Evolutionary conservation across 2,888 invertebrate species (phyloP), one percentile per base, ranked within the genome.

Genomic region (Calameuta pallipes): DNA sequence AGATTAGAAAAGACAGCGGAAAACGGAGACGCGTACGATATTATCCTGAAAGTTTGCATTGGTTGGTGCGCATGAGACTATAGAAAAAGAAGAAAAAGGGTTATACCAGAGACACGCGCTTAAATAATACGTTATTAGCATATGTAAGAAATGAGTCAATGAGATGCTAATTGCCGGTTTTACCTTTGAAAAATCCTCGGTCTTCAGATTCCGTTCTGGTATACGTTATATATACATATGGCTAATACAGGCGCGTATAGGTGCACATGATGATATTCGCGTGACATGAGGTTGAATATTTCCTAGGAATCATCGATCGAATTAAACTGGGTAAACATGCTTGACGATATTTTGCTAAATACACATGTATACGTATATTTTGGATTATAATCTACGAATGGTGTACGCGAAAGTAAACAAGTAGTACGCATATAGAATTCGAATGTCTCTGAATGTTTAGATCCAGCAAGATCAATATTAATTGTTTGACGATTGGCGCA

Each of bases 91-190:
- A 33, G 13, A 15, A 31, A 71, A 30, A 33, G 71, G 30, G 11
- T 31, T 31, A 71, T 4, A 31, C 33, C 31, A 71, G 31, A 71
- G 71, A 82, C 82, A 81, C 82, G 81, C 85, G 83, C 83, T 86
- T 85, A 87, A 88, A 89, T 88, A 89, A 90, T 85, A 88, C 85
- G 80, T 56, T 80, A 90, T 89, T 89, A 88, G 88, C 89, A 89
- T 89, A 87, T 84, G 84, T 87, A 85, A 85, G 88, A 88, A 88
- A 90, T 85, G 87, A 89, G 88, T 88, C 88, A 90, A 90, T 89
- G 90, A 90, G 90, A 90, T 90, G 89, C 89, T 90, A 90, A 90
- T 90, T 89, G 88, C 87, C 84, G 85, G 85, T 87, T 85, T 87
- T 85, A 83, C 85, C 86, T 84, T 86, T 86, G 83, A 85, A 87